Evolutionary conservation across 64 coral and sea anemone species (phyloP).

Genomic region (Exaiptasia diaphana): DNA sequence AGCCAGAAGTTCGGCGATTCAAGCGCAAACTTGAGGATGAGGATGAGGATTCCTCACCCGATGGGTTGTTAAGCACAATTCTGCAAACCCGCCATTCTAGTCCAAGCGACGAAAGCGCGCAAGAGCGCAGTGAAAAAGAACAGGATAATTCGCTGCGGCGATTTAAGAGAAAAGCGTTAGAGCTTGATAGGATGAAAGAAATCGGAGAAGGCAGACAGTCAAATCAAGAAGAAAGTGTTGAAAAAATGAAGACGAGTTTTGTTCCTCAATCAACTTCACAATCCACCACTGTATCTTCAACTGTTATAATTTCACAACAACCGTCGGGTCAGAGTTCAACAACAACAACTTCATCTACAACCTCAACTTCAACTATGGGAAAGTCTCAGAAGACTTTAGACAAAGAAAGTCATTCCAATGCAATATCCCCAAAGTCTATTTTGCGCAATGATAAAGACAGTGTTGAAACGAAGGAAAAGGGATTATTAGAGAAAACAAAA

Average conservation of each 20-base stretch:
- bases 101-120: background rate
- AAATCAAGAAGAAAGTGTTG: too few relatives aligned
- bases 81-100: background rate
- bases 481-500: background rate
- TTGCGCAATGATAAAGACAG: background rate
- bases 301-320: too few relatives aligned
- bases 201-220: background rate
- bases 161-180: background rate
- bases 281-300: too few relatives aligned
- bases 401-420: too few relatives aligned
- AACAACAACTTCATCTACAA: too few relatives aligned
- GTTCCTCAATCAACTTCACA: too few relatives aligned
- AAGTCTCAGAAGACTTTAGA: too few relatives aligned
- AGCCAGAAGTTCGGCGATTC: background rate
- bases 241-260: too few relatives aligned
- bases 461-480: background rate
- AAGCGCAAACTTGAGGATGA: slow-evolving; percentile 12
- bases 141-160: background rate
- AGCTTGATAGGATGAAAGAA: background rate
- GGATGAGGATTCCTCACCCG: background rate
- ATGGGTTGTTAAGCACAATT: background rate
- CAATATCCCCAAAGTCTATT: background rate
- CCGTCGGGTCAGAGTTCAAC: too few relatives aligned
- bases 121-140: too few relatives aligned
- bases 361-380: too few relatives aligned